These are phyloP conservation scores for Eptatretus burgeri DNA, from an alignment of 2,113 vertebrate species.

Conservation along the genomic window DNA sequence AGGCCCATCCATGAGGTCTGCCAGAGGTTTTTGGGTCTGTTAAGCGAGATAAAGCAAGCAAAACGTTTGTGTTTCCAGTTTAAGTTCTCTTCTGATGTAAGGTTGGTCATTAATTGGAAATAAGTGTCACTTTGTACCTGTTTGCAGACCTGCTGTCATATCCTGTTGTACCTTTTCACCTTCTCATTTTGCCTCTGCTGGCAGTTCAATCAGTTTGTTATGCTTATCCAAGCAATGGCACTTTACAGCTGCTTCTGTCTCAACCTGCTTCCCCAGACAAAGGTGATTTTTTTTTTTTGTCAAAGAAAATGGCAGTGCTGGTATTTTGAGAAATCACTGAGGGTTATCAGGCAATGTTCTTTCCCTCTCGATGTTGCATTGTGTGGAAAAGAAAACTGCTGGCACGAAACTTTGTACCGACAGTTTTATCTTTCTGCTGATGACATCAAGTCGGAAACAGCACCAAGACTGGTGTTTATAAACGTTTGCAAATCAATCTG, in stretches of 20 bases:
- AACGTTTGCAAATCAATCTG: too few species aligned
- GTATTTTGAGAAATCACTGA: too few species aligned
- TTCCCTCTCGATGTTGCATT: too few species aligned
- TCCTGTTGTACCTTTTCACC: conserved; percentile 39
- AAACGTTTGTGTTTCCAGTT: conserved; percentile 2
- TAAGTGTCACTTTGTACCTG: not conserved
- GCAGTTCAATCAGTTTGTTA: conserved; percentile 95
- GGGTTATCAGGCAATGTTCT: too few species aligned
- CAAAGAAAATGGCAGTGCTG: too few species aligned
- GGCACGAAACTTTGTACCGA: too few species aligned
- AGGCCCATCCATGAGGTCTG: conserved; percentile 30
- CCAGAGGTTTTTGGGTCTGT: not conserved
- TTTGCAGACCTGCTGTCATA: conserved; percentile 37
- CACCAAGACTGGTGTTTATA: too few species aligned
- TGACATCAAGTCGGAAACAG: too few species aligned
- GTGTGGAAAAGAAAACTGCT: too few species aligned
- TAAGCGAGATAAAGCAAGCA: not conserved
- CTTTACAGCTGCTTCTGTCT: conserved; percentile 45
- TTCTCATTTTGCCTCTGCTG: conserved; percentile 70
- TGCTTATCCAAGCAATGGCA: conserved; percentile 50
- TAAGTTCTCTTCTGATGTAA: conserved; percentile 7
- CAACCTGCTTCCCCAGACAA: conserved; percentile 40
- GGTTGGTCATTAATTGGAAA: too few species aligned
- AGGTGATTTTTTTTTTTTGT: conserved; percentile 13
- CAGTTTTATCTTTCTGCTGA: too few species aligned